Conservation (phyloP, 1,140 invertebrate species). For the Drosophila biarmipes region DNA sequence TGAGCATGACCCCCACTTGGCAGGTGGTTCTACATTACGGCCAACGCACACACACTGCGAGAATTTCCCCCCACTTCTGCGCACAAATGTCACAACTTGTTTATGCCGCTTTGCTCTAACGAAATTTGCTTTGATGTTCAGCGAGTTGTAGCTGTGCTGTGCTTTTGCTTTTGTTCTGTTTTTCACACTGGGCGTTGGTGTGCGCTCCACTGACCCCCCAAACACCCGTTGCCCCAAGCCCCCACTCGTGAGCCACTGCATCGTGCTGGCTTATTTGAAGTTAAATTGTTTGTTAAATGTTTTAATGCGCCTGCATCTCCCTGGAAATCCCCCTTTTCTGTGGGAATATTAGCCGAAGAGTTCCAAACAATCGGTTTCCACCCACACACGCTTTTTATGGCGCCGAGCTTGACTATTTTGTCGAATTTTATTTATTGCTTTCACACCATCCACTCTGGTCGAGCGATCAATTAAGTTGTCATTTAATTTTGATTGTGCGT, state of each 20-base stretch:
- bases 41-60: conserved; percentile 25
- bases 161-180: conserved; percentile 23
- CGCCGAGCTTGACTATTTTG: conserved; percentile 17
- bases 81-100: conserved; percentile 62
- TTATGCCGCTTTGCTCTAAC: conserved; percentile 53
- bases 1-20: conserved; percentile 37
- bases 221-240: background rate
- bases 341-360: conserved; percentile 1
- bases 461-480: conserved; percentile 72
- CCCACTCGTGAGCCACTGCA: background rate
- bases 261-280: conserved; percentile 62
- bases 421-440: conserved; percentile 63
- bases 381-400: conserved; percentile 22
- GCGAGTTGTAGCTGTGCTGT: conserved; percentile 50
- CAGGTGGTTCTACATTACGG: conserved; percentile 37
- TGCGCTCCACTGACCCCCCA: conserved; percentile 10
- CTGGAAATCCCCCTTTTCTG: background rate
- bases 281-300: conserved; percentile 73
- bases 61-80: background rate
- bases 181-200: conserved; percentile 57
- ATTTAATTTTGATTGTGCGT: conserved; percentile 67
- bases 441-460: conserved; percentile 44
- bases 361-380: conserved; percentile 27
- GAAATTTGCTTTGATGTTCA: conserved; percentile 68
- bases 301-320: conserved; percentile 16